Conservation (phyloP, 2,113 vertebrate genomes). For the Bujurquina vittata region DNA sequence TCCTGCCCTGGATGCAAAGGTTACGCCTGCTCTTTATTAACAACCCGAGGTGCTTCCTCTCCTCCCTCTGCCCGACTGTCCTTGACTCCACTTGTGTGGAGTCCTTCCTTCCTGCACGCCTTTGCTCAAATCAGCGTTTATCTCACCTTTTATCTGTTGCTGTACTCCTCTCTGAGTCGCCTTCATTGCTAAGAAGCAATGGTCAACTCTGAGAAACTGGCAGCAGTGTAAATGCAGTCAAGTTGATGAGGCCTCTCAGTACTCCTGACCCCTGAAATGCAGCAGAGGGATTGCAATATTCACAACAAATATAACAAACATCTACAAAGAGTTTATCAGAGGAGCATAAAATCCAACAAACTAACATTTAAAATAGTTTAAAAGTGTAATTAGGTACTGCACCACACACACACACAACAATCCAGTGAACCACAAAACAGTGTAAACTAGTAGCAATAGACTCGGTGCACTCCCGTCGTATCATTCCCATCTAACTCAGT, state of each 20-base stretch:
- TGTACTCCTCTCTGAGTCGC: conserved; percentile 15
- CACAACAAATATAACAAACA: background rate
- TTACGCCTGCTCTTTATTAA: conserved; percentile 11
- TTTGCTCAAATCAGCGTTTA: background rate
- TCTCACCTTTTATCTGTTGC: conserved; percentile 31
- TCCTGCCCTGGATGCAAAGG: conserved; percentile 8
- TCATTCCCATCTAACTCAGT: conserved; percentile 14
- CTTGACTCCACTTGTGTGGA: conserved; percentile 11
- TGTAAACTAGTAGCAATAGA: background rate
- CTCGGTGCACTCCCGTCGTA: background rate
- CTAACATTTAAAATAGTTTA: background rate
- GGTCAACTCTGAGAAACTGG: background rate
- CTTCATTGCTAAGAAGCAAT: conserved; percentile 46
- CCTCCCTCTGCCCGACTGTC: conserved; percentile 38
- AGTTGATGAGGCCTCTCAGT: background rate
- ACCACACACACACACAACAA: no score
- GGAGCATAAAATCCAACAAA: background rate
- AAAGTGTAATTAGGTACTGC: background rate
- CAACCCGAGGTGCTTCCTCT: conserved; percentile 19
- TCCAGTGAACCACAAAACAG: background rate
- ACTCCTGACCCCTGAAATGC: background rate
- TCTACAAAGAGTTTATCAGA: background rate
- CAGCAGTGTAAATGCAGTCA: background rate
- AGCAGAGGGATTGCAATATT: background rate
- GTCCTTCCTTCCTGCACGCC: conserved; percentile 25